Evolutionary conservation across 2,113 vertebrate species (phyloP).

Genomic region (Oncorhynchus mykiss): DNA sequence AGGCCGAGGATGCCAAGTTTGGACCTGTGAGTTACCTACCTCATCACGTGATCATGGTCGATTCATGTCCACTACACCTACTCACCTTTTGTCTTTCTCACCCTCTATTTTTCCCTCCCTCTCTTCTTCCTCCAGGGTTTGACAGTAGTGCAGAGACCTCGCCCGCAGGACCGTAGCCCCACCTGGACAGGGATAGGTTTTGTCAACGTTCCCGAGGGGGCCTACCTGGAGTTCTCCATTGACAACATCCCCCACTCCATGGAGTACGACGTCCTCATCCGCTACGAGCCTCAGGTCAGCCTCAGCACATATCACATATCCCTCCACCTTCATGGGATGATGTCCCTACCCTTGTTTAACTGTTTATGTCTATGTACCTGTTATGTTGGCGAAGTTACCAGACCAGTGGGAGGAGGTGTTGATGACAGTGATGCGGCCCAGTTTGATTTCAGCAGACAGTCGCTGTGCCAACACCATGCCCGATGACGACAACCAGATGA

Average conservation of each 20-base stretch:
- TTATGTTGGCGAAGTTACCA: conserved; percentile 76
- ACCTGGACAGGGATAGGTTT: conserved; percentile 96
- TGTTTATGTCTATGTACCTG: neutral
- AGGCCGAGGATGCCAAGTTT: conserved; percentile 87
- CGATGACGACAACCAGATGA: conserved; percentile 89
- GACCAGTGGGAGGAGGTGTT: conserved; percentile 96
- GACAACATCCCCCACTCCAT: conserved; percentile 93
- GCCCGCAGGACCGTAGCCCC: conserved; percentile 82
- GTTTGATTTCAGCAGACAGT: conserved; percentile 83
- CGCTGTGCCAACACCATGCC: conserved; percentile 92
- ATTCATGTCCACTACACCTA: neutral
- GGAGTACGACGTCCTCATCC: conserved; percentile 93
- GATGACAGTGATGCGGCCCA: conserved; percentile 83
- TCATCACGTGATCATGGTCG: neutral
- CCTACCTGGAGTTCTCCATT: conserved; percentile 87
- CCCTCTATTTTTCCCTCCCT: too few relatives aligned
- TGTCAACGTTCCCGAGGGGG: conserved; percentile 91
- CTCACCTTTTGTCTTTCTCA: too few relatives aligned
- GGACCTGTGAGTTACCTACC: conserved; percentile 84
- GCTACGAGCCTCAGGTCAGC: conserved; percentile 93
- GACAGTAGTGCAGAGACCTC: conserved; percentile 79
- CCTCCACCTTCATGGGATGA: neutral
- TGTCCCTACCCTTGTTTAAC: neutral
- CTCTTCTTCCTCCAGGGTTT: conserved; percentile 75
- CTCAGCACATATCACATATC: too few relatives aligned